Evolutionary conservation across 2,113 vertebrate genomes (phyloP).

Genomic region (Triplophysa rosa): DNA sequence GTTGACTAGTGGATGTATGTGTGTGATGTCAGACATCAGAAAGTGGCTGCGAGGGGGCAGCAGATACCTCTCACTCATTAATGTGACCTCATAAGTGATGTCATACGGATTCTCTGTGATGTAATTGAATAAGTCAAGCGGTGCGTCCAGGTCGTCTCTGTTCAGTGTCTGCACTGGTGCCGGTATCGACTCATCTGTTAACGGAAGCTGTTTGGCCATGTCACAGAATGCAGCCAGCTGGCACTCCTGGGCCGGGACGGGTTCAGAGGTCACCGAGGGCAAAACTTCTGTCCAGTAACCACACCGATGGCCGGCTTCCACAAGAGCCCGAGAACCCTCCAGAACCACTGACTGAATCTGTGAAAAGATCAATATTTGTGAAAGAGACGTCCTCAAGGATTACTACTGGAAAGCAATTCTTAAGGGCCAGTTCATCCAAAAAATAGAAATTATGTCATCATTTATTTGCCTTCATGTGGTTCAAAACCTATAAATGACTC

Average conservation of each 20-base stretch:
- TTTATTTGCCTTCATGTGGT: too few relatives aligned
- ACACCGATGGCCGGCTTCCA: constrained; percentile 75
- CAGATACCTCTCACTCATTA: constrained; percentile 89
- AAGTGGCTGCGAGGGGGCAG: constrained; percentile 85
- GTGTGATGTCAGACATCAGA: constrained; percentile 90
- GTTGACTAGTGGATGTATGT: constrained; percentile 81
- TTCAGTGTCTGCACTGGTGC: constrained; percentile 58
- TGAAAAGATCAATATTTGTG: background rate
- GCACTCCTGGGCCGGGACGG: constrained; percentile 62
- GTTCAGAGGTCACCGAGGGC: constrained; percentile 37
- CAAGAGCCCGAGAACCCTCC: constrained; percentile 78
- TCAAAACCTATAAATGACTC: too few relatives aligned
- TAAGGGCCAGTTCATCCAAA: too few relatives aligned
- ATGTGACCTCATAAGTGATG: constrained; percentile 67
- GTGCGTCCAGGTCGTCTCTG: constrained; percentile 55
- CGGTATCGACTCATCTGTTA: constrained; percentile 59
- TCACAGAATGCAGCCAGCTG: constrained; percentile 85
- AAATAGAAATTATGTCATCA: too few relatives aligned
- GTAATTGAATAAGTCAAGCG: constrained; percentile 78
- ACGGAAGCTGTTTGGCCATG: constrained; percentile 84
- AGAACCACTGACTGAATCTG: constrained; percentile 82
- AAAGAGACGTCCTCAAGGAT: too few relatives aligned
- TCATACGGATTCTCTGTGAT: constrained; percentile 78
- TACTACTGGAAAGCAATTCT: too few relatives aligned
- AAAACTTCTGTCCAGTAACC: constrained; percentile 71